Base-by-base conservation (phyloP, 2,113 vertebrate genomes). In the Myrmecophaga tridactyla region DNA sequence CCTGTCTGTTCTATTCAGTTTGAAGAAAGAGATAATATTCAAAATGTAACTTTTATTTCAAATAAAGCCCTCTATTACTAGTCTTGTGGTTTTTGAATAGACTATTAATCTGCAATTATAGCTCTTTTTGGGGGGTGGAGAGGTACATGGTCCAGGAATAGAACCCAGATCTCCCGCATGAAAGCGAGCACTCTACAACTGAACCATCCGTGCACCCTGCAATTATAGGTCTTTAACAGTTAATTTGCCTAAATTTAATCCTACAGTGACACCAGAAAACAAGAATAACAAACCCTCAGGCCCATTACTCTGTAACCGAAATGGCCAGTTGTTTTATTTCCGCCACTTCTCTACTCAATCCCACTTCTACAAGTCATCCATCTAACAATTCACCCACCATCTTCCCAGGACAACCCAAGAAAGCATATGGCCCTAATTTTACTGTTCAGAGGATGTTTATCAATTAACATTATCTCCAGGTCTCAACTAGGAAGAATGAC, bases 1-100 rank as follows among this genome's bases (percentile, higher is more conserved):
- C 48, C 51, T 78, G 23, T 93, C 34, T 9, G 9, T 92, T 85
- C 72, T 62, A 43, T 11, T 72, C 82, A 58, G 62, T 86, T 69
- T 89, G 25, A 96, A 93, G 36, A 93, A 65, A 53, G 25, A 94
- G 21, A 63, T 39, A 48, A 60, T 77, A 65, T 3, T 29, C 34
- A 48, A 89, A 77, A 14, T 93, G 1, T 77, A 81, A 86, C 92
- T 94, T 95, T 94, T 9, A 81, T 63, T 90, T 92, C 58, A 80
- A 88, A 83, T 29, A 23, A 10, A 73, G 15, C 9, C 48, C 3
- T 81, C 67, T 60, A 69, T 25, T 88, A 29, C 23, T 88, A 84
- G 31, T 77, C 41, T 92, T 94, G 18, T 62, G 85, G 39, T 70
- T 76, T 96, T 60, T 86, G 7, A 86, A 87, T 60, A 43, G 36